Evolutionary conservation across 2,113 vertebrate genomes (phyloP), one percentile per base, ranked within the genome.

Genomic region (Hydrolagus affinis): DNA sequence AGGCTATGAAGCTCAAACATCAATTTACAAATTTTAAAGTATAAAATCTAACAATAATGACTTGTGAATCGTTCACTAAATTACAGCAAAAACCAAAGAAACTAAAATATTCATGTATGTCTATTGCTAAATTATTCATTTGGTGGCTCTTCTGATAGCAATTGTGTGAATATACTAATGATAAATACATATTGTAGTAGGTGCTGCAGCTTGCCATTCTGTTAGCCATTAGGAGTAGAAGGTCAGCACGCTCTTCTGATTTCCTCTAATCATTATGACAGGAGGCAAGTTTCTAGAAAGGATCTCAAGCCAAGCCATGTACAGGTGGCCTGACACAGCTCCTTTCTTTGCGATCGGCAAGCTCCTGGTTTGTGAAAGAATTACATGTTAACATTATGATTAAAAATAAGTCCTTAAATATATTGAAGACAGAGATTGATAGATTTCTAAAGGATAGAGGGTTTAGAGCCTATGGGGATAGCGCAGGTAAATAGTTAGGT

Each of bases 201-300:
- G 9, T 60, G 59, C 59, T 80, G 77, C 59, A 62, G 15, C 59
- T 28, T 17, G 23, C 70, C 86, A 21, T 86, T 3, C 57, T 72
- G 3, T 11, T 57, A 74, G 85, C 89, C 87, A 87, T 94, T 95
- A 99, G 17, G 98, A 99, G 90, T 99, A 99, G 93, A 98, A 98
- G 19, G 98, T 99, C 57, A 99, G 93, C 70, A 98, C 97, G 8
- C 96, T 99, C 94, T 97, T 96, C 92, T 99, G 98, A 91, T 99
- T 99, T 86, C 98, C 98, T 90, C 98, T 93, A 85, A 99, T 94
- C 89, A 99, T 93, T 88, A 99, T 86, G 68, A 94, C 90, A 32
- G 98, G 96, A 88, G 98, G 98, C 69, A 99, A 96, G 87, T 98
- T 96, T 88, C 95, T 96, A 2, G 96, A 95, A 87, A 99, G 95